Evolutionary conservation across 2,113 vertebrate species (phyloP).

Genomic region (Pholis gunnellus): DNA sequence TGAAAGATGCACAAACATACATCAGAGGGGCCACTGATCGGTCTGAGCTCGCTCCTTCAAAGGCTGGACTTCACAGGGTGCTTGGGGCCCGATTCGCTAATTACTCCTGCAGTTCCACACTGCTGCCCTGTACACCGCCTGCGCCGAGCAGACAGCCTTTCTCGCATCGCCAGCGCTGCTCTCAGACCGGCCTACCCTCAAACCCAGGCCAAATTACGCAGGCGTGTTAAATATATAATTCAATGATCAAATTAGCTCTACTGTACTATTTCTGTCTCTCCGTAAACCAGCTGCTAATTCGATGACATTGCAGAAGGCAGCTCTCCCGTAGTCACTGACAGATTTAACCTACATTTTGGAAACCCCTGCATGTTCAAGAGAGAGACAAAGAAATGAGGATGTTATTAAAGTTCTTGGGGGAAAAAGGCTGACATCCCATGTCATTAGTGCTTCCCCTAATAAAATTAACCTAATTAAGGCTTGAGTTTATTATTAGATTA

Average conservation of each 20-base stretch:
- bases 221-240: conserved; percentile 70
- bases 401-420: conserved; percentile 29
- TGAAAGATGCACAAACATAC: conserved; percentile 79
- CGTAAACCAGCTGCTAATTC: conserved; percentile 58
- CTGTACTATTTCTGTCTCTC: conserved; percentile 46
- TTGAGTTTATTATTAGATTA: conserved; percentile 64
- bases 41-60: conserved; percentile 75
- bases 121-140: conserved; percentile 47
- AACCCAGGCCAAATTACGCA: conserved; percentile 59
- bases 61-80: conserved; percentile 75
- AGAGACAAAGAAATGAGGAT: conserved; percentile 51
- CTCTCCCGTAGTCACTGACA: conserved; percentile 21
- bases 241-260: conserved; percentile 65
- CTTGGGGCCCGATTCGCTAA: conserved; percentile 68
- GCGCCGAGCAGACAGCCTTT: conserved; percentile 46
- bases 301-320: conserved; percentile 64
- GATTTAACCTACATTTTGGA: conserved; percentile 30
- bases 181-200: conserved; percentile 45
- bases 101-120: conserved; percentile 75
- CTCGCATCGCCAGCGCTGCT: conserved; percentile 46
- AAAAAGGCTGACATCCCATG: conserved; percentile 47
- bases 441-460: conserved; percentile 57
- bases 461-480: conserved; percentile 68
- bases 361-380: background rate
- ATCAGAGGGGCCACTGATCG: conserved; percentile 72